Base-by-base conservation (phyloP, 2,113 vertebrate genomes). In the Chloroceryle aenea region DNA sequence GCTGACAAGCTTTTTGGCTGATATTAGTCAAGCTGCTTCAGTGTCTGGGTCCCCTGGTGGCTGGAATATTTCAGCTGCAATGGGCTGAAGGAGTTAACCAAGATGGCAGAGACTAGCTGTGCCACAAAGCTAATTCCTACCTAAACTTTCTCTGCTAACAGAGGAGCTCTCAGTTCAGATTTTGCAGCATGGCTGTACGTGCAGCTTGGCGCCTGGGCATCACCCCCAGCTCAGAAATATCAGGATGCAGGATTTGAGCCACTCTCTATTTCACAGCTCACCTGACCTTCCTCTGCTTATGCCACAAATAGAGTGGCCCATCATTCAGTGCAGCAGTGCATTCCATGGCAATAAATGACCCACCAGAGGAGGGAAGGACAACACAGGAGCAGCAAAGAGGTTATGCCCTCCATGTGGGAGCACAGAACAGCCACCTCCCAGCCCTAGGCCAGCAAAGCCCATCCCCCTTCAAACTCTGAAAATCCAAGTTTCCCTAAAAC, bases 291-390 rank as follows among this genome's bases (percentile, higher is more conserved):
- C 16, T n/a, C 9, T 59, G 19, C 10, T 81, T 84, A 7, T 74
- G 32, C 4, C 34, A 64, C 0, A 0, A 42, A 14, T 27, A 23
- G 64, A 66, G 23, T 5, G 7, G 17, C 7, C 48, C 20, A 29
- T 17, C 0, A 0, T 21, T 47, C 34, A 55, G 29, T 10, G 2
- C 15, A 63, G 29, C 20, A 0, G 0, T 43, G 18, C 42, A 48
- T 21, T 22, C 45, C 56, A 15, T 12, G 30, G 32, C 30, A 40
- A 66, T 10, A 16, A 27, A 36, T 14, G 4, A 12, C 26, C 27
- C 63, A 19, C 34, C 74, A 56, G 22, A 67, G 22, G 9, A 66
- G 14, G 53, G 27, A 79, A 75, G 34, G 4, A 45, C 18, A 85
- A 32, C 15, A 10, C 4, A 13, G 9, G 7, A 32, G 75, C 56